These are phyloP conservation scores for Glaucidium brasilianum DNA, from an alignment of 2,113 vertebrate species.

Conservation along the genomic window DNA sequence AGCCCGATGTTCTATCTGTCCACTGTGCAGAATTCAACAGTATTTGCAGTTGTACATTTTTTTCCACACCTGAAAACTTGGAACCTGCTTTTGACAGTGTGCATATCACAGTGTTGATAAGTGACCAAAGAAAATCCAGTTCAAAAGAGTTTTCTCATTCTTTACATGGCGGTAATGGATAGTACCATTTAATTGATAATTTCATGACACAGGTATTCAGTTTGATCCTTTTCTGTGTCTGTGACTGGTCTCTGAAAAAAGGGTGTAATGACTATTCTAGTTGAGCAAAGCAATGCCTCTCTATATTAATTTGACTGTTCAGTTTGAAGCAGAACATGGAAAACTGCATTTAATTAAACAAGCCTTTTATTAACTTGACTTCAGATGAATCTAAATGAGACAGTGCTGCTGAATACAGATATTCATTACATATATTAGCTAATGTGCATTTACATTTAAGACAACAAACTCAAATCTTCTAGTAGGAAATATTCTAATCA, in stretches of 20 bases:
- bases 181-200: not conserved
- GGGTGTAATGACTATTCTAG: accelerated
- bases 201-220: not conserved
- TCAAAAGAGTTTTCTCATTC: not conserved
- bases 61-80: not conserved
- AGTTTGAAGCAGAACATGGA: not conserved
- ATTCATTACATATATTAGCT: not conserved
- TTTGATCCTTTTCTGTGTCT: not conserved
- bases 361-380: slow-evolving; percentile 22
- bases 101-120: accelerated
- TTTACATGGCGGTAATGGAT: not conserved
- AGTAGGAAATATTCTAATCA: not conserved
- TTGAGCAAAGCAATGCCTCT: not conserved
- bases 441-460: not conserved
- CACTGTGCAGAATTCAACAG: not conserved
- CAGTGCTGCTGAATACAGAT: not conserved
- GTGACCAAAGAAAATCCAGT: not conserved
- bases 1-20: not conserved
- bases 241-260: not conserved
- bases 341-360: slow-evolving; percentile 32
- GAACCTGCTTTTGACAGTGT: not conserved
- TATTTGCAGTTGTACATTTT: not conserved
- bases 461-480: not conserved
- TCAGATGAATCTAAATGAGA: not conserved
- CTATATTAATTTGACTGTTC: not conserved